Percentiles rank a stretch among this genome's conserved stretches.
Evolutionary conservation across 2,888 invertebrate genomes (phyloP).

Genomic region (Drosophila setosimentum): DNA sequence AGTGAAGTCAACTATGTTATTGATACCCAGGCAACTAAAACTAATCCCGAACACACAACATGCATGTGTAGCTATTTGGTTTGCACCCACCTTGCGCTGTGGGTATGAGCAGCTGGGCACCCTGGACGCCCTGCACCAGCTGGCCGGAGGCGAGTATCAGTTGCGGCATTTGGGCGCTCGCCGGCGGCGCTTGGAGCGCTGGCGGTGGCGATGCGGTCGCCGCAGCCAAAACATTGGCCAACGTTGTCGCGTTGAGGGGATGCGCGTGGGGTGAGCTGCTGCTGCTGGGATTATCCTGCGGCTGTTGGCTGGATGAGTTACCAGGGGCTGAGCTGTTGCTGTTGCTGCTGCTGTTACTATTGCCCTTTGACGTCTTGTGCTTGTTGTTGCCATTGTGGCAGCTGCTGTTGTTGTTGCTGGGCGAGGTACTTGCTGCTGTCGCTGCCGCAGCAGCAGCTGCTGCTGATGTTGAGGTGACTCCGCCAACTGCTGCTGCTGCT

Average conservation of each 20-base stretch:
- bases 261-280: conserved; percentile 68
- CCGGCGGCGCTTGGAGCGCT: conserved; percentile 78
- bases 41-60: conserved; percentile 36
- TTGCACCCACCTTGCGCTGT: conserved; percentile 93
- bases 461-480: conserved; percentile 42
- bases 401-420: conserved; percentile 39
- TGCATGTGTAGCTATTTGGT: conserved; percentile 6
- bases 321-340: conserved; percentile 46
- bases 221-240: conserved; percentile 83
- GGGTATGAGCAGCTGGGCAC: conserved; percentile 96
- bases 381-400: conserved; percentile 44
- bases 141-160: conserved; percentile 96
- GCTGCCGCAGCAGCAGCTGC: conserved; percentile 35
- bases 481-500: conserved; percentile 37
- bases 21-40: conserved; percentile 61
- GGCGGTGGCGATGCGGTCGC: conserved; percentile 85
- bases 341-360: conserved; percentile 40
- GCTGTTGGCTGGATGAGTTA: conserved; percentile 63
- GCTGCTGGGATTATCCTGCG: conserved; percentile 75
- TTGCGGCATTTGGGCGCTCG: conserved; percentile 90
- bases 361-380: conserved; percentile 70
- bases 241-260: conserved; percentile 68
- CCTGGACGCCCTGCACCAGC: conserved; percentile 96
- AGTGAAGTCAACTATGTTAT: conserved; percentile 74
- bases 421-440: conserved; percentile 45